Conservation (phyloP, 2,797 vertebrate genomes). For the Dermochelys coriacea region DNA sequence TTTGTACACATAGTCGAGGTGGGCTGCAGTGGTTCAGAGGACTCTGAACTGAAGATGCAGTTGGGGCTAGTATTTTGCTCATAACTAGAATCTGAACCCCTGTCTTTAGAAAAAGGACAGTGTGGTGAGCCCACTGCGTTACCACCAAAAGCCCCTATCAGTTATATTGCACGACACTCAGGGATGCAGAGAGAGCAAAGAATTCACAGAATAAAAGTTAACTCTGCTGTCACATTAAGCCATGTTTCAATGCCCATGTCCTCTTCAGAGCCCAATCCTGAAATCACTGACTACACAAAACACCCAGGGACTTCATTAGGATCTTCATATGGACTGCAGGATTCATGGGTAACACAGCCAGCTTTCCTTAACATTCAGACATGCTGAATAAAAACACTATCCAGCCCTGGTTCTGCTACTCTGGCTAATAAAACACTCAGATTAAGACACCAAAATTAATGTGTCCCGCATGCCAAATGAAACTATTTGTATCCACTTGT, state of each 20-base stretch:
- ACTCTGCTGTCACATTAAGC: background rate
- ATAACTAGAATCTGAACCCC: background rate
- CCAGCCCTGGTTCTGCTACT: background rate
- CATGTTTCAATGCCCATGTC: background rate
- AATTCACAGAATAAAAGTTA: background rate
- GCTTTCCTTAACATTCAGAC: background rate
- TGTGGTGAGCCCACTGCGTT: background rate
- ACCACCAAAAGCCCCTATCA: background rate
- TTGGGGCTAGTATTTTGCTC: background rate
- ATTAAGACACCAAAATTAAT: background rate
- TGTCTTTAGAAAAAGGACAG: background rate
- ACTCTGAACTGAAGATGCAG: background rate
- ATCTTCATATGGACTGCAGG: background rate
- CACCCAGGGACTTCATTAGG: background rate
- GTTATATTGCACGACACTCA: background rate
- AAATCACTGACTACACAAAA: background rate
- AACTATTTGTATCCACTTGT: slow-evolving; percentile 15
- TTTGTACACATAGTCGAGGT: background rate
- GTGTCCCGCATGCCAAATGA: background rate
- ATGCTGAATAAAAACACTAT: background rate
- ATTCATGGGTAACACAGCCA: background rate
- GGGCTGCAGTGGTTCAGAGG: background rate
- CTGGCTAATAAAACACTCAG: background rate
- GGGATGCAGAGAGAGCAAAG: background rate
- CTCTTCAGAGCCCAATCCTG: background rate